Evolutionary conservation across 2,888 invertebrate species (phyloP).

Genomic region (Tachina fera): DNA sequence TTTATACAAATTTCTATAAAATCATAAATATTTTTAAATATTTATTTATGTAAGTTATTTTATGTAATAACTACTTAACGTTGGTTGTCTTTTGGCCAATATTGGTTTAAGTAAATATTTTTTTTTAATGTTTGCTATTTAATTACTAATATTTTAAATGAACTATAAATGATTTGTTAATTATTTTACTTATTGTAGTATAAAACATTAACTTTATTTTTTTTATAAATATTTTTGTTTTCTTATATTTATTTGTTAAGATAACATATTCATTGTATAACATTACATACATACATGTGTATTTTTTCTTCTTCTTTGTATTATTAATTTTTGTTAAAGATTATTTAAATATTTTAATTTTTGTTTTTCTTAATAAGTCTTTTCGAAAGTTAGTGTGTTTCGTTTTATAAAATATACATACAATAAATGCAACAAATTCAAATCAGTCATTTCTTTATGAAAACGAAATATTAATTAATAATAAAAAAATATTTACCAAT

Average conservation of each 20-base stretch:
- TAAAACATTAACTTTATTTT: slow-evolving; percentile 30
- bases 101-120: slow-evolving; percentile 43
- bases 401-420: slow-evolving; percentile 62
- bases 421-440: slow-evolving; percentile 69
- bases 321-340: slow-evolving; percentile 58
- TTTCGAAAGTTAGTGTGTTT: slow-evolving; percentile 60
- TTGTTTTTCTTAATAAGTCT: slow-evolving; percentile 55
- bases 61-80: slow-evolving; percentile 5
- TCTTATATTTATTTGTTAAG: background rate
- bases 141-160: slow-evolving; percentile 11
- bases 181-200: slow-evolving; percentile 40
- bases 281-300: slow-evolving; percentile 54
- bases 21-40: background rate
- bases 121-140: slow-evolving; percentile 18
- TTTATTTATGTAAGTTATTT: background rate
- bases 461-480: slow-evolving; percentile 4
- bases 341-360: slow-evolving; percentile 38
- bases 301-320: slow-evolving; percentile 31
- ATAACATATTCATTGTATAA: slow-evolving; percentile 66
- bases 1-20: slow-evolving; percentile 5
- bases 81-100: slow-evolving; percentile 45
- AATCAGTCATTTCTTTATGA: slow-evolving; percentile 64
- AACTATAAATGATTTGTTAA: slow-evolving; percentile 18
- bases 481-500: background rate
- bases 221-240: slow-evolving; percentile 18